Evolutionary conservation across 2,113 vertebrate species (phyloP).

Genomic region (Axis porcinus): DNA sequence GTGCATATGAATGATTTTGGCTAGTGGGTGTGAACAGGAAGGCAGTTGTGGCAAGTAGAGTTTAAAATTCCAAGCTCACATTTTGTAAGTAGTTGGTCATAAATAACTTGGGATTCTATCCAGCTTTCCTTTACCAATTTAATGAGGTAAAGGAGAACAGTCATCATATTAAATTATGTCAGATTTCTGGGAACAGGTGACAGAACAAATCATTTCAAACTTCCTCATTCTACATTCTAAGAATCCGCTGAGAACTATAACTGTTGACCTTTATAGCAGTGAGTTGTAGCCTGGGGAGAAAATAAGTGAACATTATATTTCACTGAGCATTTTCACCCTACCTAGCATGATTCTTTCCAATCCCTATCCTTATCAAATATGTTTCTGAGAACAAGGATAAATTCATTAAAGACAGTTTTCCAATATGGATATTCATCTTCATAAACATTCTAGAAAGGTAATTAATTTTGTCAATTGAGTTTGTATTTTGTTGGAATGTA

Average conservation of each 20-base stretch:
- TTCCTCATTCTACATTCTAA: constrained; percentile 10
- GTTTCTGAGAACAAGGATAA: neutral
- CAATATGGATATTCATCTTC: neutral
- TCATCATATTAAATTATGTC: constrained; percentile 55
- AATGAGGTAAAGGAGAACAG: constrained; percentile 41
- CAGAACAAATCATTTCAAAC: constrained; percentile 47
- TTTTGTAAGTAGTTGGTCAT: constrained; percentile 13
- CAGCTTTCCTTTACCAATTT: neutral
- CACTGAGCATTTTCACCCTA: neutral
- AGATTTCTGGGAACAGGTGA: constrained; percentile 46
- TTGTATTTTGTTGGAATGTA: neutral
- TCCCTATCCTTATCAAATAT: neutral
- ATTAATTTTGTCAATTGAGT: neutral
- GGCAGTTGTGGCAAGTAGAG: neutral
- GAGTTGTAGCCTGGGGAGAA: neutral
- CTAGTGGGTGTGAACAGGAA: neutral
- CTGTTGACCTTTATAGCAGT: constrained; percentile 22
- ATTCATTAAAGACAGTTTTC: neutral
- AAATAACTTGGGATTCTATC: constrained; percentile 25
- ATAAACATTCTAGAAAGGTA: neutral
- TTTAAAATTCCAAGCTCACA: neutral
- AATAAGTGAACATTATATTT: constrained; percentile 26
- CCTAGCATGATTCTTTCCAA: neutral
- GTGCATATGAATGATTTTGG: neutral
- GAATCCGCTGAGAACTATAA: neutral